Evolutionary conservation across 2,113 vertebrate genomes (phyloP), one percentile per base, ranked within the genome.

Genomic region (Polypterus bichir): DNA sequence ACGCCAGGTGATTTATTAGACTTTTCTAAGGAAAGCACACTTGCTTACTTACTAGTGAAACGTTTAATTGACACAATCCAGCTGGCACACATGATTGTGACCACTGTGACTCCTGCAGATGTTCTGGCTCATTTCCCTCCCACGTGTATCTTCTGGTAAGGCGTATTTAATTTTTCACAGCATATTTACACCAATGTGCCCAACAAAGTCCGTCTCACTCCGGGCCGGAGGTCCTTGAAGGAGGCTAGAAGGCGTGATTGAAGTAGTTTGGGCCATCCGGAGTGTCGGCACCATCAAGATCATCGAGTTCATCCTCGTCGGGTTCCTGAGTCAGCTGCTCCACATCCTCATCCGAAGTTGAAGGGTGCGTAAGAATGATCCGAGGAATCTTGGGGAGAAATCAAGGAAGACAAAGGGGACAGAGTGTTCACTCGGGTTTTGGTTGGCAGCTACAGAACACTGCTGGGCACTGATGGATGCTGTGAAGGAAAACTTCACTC

Each of bases 341-440:
- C 0, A 71, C 71, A 8, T 91, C 87, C 62, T 93, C 88, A 65
- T 90, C 86, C 1, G 88, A 94, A 75, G 87, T 91, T 1, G 82
- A 91, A 54, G 91, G 88, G 67, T 79, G 79, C 1, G 84, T 93
- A 69, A 94, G 82, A 74, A 92, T 84, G 73, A 93, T 88, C 64
- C 75, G 71, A 57, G 89, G 88, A 71, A 91, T 87, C 89, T 92
- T 77, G 59, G 68, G 63, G 49, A 69, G 64, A 62, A 71, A 27
- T 27, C 62, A 68, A 27, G 56, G 9, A 59, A 47, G 57, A 68
- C 54, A 27, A 46, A 51, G 51, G 8, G 47, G 7, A 66, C 59
- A 61, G 48, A 52, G 10, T 10, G 5, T 27, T 27, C 27, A 27
- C 27, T 27, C 27, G 27, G 27, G 27, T 27, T 27, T 27, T 27